Percentiles rank a stretch among this genome's conserved stretches.
phyloP scores from a whole-genome alignment of 2,113 vertebrate species.

The Eretmochelys imbricata region DNA sequence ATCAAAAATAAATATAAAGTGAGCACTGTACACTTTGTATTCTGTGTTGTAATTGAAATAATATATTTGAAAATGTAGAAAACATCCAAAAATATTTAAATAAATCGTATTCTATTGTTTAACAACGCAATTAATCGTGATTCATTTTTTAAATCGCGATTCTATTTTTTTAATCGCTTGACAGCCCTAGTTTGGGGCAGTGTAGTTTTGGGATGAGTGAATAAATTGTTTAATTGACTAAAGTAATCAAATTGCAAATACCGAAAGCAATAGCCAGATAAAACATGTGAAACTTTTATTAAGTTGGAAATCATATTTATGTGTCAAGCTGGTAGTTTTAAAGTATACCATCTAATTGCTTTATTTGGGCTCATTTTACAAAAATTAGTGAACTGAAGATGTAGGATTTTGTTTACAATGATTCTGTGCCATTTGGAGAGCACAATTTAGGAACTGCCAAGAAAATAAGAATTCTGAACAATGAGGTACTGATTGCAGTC shows the following conservation, averaged over 20 bases:
- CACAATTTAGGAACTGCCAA: conserved; percentile 64
- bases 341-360: conserved; percentile 61
- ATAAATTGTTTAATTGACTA: not conserved
- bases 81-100: too few species aligned
- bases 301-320: conserved; percentile 64
- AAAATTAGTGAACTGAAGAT: conserved; percentile 67
- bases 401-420: conserved; percentile 69
- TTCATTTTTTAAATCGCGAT: too few species aligned
- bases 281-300: conserved; percentile 57
- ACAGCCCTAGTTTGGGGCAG: not conserved
- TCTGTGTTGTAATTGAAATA: too few species aligned
- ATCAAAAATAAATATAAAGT: too few species aligned
- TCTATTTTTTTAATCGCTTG: too few species aligned
- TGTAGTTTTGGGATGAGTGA: not conserved
- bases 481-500: conserved; percentile 71
- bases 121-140: too few species aligned
- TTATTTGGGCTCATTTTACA: conserved; percentile 63
- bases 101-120: too few species aligned
- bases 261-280: conserved; percentile 32
- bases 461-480: conserved; percentile 71
- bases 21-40: too few species aligned
- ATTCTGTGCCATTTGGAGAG: conserved; percentile 67
- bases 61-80: too few species aligned
- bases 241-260: conserved; percentile 27
- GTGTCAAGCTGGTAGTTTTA: conserved; percentile 66